These are phyloP conservation scores for Tinea semifulvella DNA, from an alignment of 2,888 invertebrate genomes.

Conservation along the genomic window DNA sequence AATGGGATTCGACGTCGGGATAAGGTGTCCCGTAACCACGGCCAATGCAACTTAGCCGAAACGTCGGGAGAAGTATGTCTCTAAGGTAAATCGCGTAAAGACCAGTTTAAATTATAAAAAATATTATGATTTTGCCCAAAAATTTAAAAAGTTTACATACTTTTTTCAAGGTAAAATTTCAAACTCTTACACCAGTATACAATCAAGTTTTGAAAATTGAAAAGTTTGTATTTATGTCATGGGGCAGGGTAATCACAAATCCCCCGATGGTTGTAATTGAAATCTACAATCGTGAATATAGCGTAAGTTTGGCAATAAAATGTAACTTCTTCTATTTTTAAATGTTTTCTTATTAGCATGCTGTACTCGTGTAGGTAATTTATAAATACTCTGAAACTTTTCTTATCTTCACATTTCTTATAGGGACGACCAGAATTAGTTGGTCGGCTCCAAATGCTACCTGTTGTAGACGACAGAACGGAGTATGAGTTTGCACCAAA, in stretches of 20 bases:
- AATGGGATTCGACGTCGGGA: too few relatives aligned
- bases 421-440: slow-evolving; percentile 35
- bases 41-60: too few relatives aligned
- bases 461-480: slow-evolving; percentile 27
- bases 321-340: background rate
- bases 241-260: slow-evolving; percentile 28
- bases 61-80: too few relatives aligned
- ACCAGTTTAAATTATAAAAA: too few relatives aligned
- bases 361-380: background rate
- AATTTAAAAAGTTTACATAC: too few relatives aligned
- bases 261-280: slow-evolving; percentile 53
- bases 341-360: background rate
- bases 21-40: too few relatives aligned
- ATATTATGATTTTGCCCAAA: too few relatives aligned
- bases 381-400: background rate
- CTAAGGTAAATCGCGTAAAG: too few relatives aligned
- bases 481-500: slow-evolving; percentile 39
- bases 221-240: slow-evolving; percentile 29
- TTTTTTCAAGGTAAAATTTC: slow-evolving; percentile 28
- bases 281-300: slow-evolving; percentile 40
- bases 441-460: slow-evolving; percentile 33
- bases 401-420: background rate
- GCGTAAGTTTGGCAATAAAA: slow-evolving; percentile 23
- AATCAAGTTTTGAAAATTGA: slow-evolving; percentile 40
- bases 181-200: slow-evolving; percentile 33